Evolutionary conservation across 2,888 invertebrate species (phyloP), one percentile per base, ranked within the genome.

Genomic region (Melieria omissa): DNA sequence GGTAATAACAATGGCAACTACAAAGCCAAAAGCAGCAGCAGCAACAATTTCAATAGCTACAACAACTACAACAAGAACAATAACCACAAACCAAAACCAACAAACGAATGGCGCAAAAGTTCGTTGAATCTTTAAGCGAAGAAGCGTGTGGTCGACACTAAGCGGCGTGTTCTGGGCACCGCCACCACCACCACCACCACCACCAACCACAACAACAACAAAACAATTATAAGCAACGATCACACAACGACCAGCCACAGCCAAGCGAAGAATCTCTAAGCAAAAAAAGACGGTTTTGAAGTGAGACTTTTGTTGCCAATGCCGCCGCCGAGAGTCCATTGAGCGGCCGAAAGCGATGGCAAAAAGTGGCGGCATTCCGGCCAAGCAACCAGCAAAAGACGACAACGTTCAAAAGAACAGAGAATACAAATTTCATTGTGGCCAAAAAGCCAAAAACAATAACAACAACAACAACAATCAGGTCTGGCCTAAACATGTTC

Each of bases 91-190:
- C 9, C 44, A 14, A 16, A 6, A 42, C 29, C 29, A 45, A 9
- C 44, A 5, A 42, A 63, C 67, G 71, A 71, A 57, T 58, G 61
- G 64, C 45, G 75, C 76, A 77, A 77, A 77, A 77, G 79, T 80
- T 80, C 79, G 77, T 80, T 80, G 79, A 74, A 78, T 77, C 79
- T 76, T 73, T 77, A 62, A 73, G 72, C 63, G 61, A 74, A 63
- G 61, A 61, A n/a, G 46, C 29, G 63, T 57, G 63, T 42, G 44
- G 44, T 60, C 60, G 41, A 42, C 29, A 29, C 1, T 16, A 57
- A 49, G 10, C 49, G 41, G 57, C 47, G 46, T 44, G 52, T 29
- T 29, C 29, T 29, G 2, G 29, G 29, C 29, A 29, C 29, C 29
- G 16, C 1, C 16, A 29, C 29, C 29, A 29, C 29, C 29, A 29